phyloP scores from a whole-genome alignment of 2,113 vertebrate species.

The Dicaeum eximium region DNA sequence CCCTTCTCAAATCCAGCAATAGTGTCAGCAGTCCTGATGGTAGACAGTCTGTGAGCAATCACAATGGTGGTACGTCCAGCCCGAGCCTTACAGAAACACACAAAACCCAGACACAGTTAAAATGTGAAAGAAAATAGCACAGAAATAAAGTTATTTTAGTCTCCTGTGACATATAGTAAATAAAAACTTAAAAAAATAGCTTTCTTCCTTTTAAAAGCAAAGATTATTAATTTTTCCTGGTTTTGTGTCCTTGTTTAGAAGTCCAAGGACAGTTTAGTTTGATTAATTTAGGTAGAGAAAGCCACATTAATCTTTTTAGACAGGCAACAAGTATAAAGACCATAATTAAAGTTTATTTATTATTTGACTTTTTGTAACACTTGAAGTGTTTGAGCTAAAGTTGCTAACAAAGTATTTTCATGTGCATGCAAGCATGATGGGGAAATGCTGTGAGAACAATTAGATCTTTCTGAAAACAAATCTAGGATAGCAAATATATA shows the following conservation, averaged over 20 bases:
- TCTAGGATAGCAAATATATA: background rate
- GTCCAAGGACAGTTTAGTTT: background rate
- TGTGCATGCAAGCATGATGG: background rate
- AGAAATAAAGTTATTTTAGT: background rate
- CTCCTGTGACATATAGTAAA: background rate
- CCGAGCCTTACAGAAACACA: conserved; percentile 64
- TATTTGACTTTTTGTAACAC: background rate
- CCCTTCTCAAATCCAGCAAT: conserved; percentile 75
- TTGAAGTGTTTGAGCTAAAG: background rate
- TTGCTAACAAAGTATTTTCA: background rate
- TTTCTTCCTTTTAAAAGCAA: background rate
- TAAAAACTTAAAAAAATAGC: background rate
- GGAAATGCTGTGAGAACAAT: background rate
- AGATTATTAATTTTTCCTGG: background rate
- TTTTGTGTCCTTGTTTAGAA: background rate
- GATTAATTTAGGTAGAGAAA: background rate
- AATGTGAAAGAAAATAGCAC: background rate
- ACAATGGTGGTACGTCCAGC: conserved; percentile 78
- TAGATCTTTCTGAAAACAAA: background rate
- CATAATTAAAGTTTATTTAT: background rate
- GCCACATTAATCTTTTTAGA: background rate
- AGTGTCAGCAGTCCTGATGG: conserved; percentile 74
- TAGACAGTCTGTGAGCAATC: conserved; percentile 78
- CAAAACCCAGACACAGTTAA: background rate
- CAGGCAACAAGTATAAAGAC: background rate